A percentile compares a stretch with the other conserved stretches of the same genome.
Conservation (phyloP, 53 echinoderm and acorn worm species). For the Pentamera pediparva region DNA sequence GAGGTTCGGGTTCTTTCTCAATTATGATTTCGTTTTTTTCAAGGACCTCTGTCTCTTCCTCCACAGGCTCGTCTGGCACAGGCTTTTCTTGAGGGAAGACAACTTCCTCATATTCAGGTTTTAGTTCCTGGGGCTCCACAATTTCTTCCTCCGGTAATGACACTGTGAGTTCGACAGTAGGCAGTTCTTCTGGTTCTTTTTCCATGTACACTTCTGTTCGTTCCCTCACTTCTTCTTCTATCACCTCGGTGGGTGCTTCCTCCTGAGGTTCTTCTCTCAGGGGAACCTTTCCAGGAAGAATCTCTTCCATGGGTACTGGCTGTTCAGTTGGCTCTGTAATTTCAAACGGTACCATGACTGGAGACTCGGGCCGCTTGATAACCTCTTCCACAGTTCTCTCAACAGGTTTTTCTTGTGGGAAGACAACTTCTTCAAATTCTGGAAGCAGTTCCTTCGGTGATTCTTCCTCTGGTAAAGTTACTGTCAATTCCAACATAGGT, state of each 20-base stretch:
- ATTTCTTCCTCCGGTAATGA: slow-evolving; percentile 15
- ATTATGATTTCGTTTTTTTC: slow-evolving; percentile 16
- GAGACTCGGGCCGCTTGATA: slow-evolving; percentile 22
- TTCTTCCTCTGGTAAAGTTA: slow-evolving; percentile 43
- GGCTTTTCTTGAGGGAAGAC: slow-evolving; percentile 13
- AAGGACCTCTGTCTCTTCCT: not conserved
- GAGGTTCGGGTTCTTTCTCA: slow-evolving; percentile 24
- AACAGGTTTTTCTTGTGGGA: not conserved
- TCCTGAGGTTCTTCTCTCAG: slow-evolving; percentile 2
- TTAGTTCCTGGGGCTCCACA: not conserved
- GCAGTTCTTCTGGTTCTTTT: slow-evolving; percentile 20
- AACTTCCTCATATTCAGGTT: slow-evolving; percentile 57
- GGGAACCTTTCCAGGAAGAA: slow-evolving; percentile 1
- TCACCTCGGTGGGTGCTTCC: slow-evolving; percentile 20
- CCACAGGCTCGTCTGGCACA: slow-evolving; percentile 14
- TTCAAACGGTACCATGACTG: slow-evolving; percentile 52
- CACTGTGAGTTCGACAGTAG: slow-evolving; percentile 19
- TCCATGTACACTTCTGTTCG: slow-evolving; percentile 20
- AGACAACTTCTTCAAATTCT: slow-evolving; percentile 16
- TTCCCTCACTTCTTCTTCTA: slow-evolving; percentile 35
- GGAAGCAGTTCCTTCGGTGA: not conserved
- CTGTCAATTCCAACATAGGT: slow-evolving; percentile 29
- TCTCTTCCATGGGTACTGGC: not conserved
- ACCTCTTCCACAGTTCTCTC: slow-evolving; percentile 30
- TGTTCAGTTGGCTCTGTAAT: slow-evolving; percentile 33